Conservation (phyloP, 2,797 vertebrate species). For the Oreortyx pictus region DNA sequence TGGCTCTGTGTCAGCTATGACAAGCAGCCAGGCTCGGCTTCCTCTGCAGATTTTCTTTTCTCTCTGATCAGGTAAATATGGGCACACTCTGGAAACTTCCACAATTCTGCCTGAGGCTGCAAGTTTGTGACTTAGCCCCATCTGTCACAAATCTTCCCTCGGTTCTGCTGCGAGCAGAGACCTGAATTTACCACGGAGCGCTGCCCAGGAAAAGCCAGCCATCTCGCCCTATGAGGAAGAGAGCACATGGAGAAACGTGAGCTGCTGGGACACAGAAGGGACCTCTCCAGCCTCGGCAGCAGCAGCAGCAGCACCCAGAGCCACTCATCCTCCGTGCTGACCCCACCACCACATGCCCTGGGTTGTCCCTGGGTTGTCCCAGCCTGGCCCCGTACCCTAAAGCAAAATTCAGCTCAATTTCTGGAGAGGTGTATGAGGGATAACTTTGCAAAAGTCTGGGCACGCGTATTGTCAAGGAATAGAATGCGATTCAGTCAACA, state of each 20-base stretch:
- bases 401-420: not conserved
- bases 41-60: slow-evolving; percentile 89
- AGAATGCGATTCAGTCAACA: not conserved
- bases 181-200: slow-evolving; percentile 85
- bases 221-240: slow-evolving; percentile 85
- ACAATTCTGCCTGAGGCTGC: slow-evolving; percentile 88
- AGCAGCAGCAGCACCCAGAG: not conserved
- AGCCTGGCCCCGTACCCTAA: not conserved
- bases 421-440: not conserved
- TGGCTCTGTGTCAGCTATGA: slow-evolving; percentile 96
- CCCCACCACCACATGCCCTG: not conserved
- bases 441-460: not conserved
- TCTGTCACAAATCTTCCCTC: slow-evolving; percentile 94
- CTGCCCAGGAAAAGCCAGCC: slow-evolving; percentile 87
- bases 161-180: slow-evolving; percentile 90
- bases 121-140: slow-evolving; percentile 96
- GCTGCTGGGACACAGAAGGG: slow-evolving; percentile 39
- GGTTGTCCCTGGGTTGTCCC: not conserved
- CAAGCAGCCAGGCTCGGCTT: slow-evolving; percentile 92
- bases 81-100: slow-evolving; percentile 92
- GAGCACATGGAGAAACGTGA: slow-evolving; percentile 46
- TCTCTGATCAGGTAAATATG: slow-evolving; percentile 98
- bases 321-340: not conserved
- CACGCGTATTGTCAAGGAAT: not conserved
- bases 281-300: not conserved